These are phyloP conservation scores for Cottoperca gobio DNA, from an alignment of 2,797 vertebrate genomes.

Conservation along the genomic window DNA sequence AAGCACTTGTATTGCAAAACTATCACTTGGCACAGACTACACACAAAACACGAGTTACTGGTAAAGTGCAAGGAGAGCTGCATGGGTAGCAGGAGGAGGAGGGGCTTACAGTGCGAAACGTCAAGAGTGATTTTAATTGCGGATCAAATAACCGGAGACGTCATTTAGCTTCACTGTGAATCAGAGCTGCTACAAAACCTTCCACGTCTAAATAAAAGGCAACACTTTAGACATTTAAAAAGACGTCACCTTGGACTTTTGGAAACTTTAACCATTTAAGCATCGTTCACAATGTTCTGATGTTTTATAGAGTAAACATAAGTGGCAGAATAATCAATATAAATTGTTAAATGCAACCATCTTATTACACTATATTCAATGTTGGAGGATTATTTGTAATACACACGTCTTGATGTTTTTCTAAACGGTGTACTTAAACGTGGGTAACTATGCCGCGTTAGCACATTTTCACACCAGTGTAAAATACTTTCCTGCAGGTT, in stretches of 20 bases:
- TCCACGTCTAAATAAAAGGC: constrained; percentile 13
- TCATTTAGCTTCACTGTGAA: constrained; percentile 71
- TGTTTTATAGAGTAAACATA: not conserved
- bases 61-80: constrained; percentile 83
- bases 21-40: constrained; percentile 80
- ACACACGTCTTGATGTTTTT: not conserved
- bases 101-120: constrained; percentile 57
- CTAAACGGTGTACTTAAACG: not conserved
- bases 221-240: not conserved
- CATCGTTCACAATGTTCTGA: not conserved
- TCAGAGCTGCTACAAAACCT: constrained; percentile 44
- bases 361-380: not conserved
- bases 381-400: not conserved
- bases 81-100: constrained; percentile 33
- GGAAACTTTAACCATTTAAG: not conserved
- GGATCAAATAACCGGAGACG: constrained; percentile 59
- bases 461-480: not conserved
- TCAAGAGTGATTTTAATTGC: constrained; percentile 30
- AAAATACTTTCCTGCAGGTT: not conserved
- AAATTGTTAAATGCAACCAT: not conserved
- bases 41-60: constrained; percentile 75
- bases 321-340: not conserved
- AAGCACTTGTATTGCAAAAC: constrained; percentile 61
- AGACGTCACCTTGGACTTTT: not conserved
- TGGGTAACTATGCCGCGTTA: not conserved